Evolutionary conservation across 1,140 invertebrate species (phyloP).

Genomic region (Dreissena rostriformis): DNA sequence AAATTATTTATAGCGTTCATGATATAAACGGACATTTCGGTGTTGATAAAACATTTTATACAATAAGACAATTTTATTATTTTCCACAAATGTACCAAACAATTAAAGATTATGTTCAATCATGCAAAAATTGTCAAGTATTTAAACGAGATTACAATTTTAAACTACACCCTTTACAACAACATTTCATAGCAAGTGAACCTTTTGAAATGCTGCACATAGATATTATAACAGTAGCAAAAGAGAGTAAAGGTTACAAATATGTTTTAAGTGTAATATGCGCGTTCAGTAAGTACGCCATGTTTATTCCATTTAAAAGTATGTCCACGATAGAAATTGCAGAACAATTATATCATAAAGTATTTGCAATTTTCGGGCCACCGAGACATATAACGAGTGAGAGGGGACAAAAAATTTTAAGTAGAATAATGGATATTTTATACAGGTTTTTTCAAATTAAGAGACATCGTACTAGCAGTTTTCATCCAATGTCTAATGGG

Average conservation of each 20-base stretch:
- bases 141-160: too few species aligned
- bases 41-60: background rate
- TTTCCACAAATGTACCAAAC: background rate
- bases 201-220: background rate
- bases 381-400: background rate
- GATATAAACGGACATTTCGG: background rate
- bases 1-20: background rate
- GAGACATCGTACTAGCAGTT: too few species aligned
- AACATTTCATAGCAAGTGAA: background rate
- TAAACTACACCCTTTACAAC: too few species aligned
- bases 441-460: too few species aligned
- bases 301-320: background rate
- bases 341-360: background rate
- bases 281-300: background rate
- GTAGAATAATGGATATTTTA: background rate
- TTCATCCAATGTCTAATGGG: too few species aligned
- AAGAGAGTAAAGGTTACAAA: background rate
- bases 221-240: background rate
- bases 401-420: background rate
- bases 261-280: background rate
- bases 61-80: background rate
- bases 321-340: background rate
- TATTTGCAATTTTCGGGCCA: background rate
- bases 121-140: too few species aligned
- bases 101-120: too few species aligned